These are phyloP conservation scores for Chrysaora quinquecirrha DNA, from an alignment of 30 jellyfish, hydroid and myxozoan species.

Conservation along the genomic window DNA sequence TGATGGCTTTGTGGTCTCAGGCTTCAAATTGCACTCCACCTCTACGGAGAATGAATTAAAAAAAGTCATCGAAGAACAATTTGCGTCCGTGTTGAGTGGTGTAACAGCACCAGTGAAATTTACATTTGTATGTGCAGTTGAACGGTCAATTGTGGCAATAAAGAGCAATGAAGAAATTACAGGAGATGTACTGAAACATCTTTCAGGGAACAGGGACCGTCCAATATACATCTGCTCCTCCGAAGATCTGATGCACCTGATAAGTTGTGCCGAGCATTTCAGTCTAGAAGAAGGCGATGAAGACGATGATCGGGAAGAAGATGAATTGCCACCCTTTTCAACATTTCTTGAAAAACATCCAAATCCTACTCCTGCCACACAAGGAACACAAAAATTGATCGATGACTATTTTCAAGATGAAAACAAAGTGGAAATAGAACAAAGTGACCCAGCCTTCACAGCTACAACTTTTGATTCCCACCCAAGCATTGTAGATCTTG, in stretches of 20 bases:
- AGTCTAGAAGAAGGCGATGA: too few species aligned
- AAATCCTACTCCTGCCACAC: too few species aligned
- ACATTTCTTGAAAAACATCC: background rate
- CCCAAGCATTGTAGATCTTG: background rate
- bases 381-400: background rate
- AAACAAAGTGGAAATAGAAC: background rate
- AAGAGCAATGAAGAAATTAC: slow-evolving; percentile 17
- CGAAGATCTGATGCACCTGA: slow-evolving; percentile 19
- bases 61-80: background rate
- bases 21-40: background rate
- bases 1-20: background rate
- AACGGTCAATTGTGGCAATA: background rate
- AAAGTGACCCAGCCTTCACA: background rate
- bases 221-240: slow-evolving; percentile 21
- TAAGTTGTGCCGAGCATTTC: background rate
- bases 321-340: slow-evolving; percentile 19
- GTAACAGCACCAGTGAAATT: too few species aligned
- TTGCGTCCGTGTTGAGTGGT: too few species aligned
- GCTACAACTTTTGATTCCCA: background rate
- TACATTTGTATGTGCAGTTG: background rate
- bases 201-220: slow-evolving; percentile 28
- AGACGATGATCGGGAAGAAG: background rate
- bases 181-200: slow-evolving; percentile 21
- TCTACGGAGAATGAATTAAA: background rate
- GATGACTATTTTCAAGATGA: background rate